These are phyloP conservation scores for Pygoscelis adeliae DNA, from an alignment of 2,113 vertebrate species.

Conservation along the genomic window DNA sequence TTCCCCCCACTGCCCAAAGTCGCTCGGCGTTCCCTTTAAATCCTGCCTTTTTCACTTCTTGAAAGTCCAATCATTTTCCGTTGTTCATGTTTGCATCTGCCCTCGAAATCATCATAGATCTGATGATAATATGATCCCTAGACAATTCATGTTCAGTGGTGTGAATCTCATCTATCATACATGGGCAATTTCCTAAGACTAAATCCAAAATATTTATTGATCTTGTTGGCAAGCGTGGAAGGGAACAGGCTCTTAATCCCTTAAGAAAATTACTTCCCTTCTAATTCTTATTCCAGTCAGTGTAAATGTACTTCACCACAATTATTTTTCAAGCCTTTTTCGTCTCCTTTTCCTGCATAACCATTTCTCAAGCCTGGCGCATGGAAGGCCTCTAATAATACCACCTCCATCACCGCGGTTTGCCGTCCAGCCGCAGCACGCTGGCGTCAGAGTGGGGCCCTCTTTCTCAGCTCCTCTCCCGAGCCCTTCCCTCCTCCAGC, in stretches of 20 bases:
- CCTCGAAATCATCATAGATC: not conserved
- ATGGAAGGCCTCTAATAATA: not conserved
- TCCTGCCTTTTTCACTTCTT: not conserved
- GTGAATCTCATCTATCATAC: constrained; percentile 35
- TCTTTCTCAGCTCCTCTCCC: not conserved
- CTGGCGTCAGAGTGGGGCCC: accelerated
- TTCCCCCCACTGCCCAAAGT: not conserved
- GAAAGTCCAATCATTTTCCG: not conserved
- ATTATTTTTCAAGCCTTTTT: constrained; percentile 48
- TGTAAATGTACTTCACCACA: constrained; percentile 6
- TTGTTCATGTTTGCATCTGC: not conserved
- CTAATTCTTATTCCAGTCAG: constrained; percentile 65
- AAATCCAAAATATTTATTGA: constrained; percentile 66
- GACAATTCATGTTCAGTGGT: not conserved
- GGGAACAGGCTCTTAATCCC: constrained; percentile 29
- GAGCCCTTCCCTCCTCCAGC: not conserved
- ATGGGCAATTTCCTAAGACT: constrained; percentile 35
- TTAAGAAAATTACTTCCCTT: constrained; percentile 56
- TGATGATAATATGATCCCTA: constrained; percentile 37
- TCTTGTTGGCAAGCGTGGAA: constrained; percentile 22
- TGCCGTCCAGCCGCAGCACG: not conserved
- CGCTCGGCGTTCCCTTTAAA: not conserved
- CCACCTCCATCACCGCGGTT: not conserved
- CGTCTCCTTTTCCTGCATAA: not conserved
- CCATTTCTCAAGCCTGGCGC: not conserved